Base-by-base conservation (phyloP, 2,113 vertebrate genomes). In the Lophura nycthemera region DNA sequence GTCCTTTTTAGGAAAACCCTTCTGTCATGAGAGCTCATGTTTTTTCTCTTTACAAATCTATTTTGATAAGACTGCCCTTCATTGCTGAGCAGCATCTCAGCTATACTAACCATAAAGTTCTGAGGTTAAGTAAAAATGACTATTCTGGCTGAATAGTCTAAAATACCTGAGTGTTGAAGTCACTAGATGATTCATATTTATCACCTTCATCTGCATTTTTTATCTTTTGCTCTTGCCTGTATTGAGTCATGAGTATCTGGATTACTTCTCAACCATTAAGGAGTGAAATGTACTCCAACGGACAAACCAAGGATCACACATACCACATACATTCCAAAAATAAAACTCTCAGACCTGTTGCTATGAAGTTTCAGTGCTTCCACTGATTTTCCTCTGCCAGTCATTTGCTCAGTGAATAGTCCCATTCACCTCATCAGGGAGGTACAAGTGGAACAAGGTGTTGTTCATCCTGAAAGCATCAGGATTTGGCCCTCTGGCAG, bases 151-250 rank as follows among this genome's bases (percentile, higher is more conserved):
- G 34, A 92, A 74, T 88, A 50, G 50, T 83, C 90, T 87, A 43
- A 87, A 95, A 63, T 86, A 83, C 73, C 36, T 83, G 67, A 90
- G 8, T 60, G 36, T 60, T 83, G 85, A 79, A 67, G 57, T 77
- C 64, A 86, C 22, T 29, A 21, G 20, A 80, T 95, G 75, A 95
- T 87, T 95, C 85, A 88, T 83, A 80, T 89, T 95, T 91, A 80
- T 89, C 69, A 65, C 8, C 32, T 83, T 86, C 89, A 83, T 89
- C 87, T 86, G 45, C 27, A 57, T 56, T 75, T 70, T 59, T 87
- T 83, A 78, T 60, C 16, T 73, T 86, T 84, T 84, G 8, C 69
- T 91, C 34, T 82, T 87, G 79, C 52, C 57, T 95, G 25, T 52
- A 86, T 11, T 90, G 93, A 92, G 79, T 92, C 95, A 95, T 57